These are phyloP conservation scores for Melanaphis sacchari DNA, from an alignment of 1,140 invertebrate genomes.

Conservation along the genomic window DNA sequence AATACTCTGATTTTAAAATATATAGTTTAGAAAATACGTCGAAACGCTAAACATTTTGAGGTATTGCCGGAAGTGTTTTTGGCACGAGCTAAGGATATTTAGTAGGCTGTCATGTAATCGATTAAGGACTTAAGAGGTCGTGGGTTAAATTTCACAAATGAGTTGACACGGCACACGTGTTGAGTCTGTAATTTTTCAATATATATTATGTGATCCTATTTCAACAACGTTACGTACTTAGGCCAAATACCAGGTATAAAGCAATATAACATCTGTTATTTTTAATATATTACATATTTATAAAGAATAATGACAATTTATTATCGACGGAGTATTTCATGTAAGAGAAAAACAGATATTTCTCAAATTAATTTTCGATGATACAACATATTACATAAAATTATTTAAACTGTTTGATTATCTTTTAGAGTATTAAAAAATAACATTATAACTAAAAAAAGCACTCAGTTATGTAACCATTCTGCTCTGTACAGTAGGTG, in stretches of 20 bases:
- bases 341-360: neutral
- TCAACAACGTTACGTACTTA: neutral
- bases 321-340: neutral
- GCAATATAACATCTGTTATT: neutral
- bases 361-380: neutral
- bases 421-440: no score
- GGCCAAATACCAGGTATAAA: neutral
- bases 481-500: no score
- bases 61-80: neutral
- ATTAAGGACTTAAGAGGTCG: neutral
- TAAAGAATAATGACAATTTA: neutral
- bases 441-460: no score
- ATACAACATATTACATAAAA: neutral
- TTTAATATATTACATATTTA: neutral
- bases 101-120: neutral
- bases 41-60: neutral
- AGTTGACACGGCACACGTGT: constrained; percentile 39
- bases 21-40: neutral
- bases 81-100: constrained; percentile 22
- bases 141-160: neutral
- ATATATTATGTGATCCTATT: neutral
- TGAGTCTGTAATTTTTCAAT: neutral
- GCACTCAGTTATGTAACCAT: no score
- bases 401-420: no score
- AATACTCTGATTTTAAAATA: neutral